These are phyloP conservation scores for Pristis pectinata DNA, from an alignment of 2,797 vertebrate genomes.

Conservation along the genomic window DNA sequence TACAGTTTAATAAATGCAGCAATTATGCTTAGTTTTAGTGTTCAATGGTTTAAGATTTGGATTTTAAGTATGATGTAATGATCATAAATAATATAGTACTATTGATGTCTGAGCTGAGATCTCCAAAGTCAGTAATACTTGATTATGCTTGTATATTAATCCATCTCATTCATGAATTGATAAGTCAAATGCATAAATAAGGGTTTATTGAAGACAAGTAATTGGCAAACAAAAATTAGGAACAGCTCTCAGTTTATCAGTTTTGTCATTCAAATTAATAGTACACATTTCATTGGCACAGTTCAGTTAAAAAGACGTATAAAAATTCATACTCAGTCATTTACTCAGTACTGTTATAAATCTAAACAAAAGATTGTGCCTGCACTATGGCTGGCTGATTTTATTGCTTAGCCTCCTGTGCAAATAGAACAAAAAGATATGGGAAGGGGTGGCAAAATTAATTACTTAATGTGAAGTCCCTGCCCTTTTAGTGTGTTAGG, in stretches of 20 bases:
- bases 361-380: not conserved
- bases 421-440: not conserved
- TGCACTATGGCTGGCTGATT: not conserved
- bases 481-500: not conserved
- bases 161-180: conserved; percentile 1
- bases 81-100: not conserved
- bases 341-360: not conserved
- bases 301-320: conserved; percentile 2
- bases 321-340: not conserved
- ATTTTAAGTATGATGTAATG: not conserved
- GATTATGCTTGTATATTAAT: not conserved
- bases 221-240: not conserved
- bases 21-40: not conserved
- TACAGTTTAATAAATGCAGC: not conserved
- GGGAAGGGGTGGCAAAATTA: not conserved
- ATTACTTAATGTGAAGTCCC: not conserved
- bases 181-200: not conserved
- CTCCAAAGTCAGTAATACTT: not conserved
- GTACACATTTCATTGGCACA: not conserved
- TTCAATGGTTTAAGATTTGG: not conserved
- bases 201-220: not conserved
- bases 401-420: not conserved
- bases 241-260: not conserved
- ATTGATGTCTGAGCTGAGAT: not conserved
- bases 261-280: conserved; percentile 6